A percentile compares a stretch with the other conserved stretches of the same genome.
These are phyloP conservation scores for Rhadinocentrus ornatus DNA, from an alignment of 2,797 vertebrate genomes.

Conservation along the genomic window DNA sequence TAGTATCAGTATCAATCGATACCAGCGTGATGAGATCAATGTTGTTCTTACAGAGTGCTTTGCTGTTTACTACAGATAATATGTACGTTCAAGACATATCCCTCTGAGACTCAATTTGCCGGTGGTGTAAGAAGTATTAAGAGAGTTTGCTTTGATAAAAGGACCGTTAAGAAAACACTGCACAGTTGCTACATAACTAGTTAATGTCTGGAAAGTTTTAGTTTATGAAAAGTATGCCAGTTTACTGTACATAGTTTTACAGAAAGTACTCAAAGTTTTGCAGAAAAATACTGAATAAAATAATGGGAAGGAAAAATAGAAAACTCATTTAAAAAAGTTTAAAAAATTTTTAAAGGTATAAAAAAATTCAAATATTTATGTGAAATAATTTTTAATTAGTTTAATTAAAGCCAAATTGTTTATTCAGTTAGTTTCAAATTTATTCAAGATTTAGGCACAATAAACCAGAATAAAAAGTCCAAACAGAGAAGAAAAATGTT, in stretches of 20 bases:
- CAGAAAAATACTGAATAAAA: neutral
- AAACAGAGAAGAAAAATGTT: constrained; percentile 16
- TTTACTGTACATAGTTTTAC: neutral
- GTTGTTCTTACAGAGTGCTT: neutral
- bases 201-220: too few species aligned
- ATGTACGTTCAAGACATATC: neutral
- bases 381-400: too few species aligned
- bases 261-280: neutral
- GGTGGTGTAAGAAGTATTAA: neutral
- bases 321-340: neutral
- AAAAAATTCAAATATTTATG: too few species aligned
- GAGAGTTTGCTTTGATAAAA: neutral
- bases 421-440: too few species aligned
- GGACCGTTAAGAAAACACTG: too few species aligned
- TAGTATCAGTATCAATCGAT: too few species aligned
- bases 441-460: neutral
- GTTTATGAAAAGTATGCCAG: too few species aligned
- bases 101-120: too few species aligned
- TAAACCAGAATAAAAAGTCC: constrained; percentile 4
- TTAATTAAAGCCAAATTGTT: too few species aligned
- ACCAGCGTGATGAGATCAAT: too few species aligned
- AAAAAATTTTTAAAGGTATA: too few species aligned
- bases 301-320: neutral
- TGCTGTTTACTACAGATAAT: neutral
- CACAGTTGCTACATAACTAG: neutral